phyloP scores from a whole-genome alignment of 2,113 vertebrate species.

The Platysternon megacephalum region DNA sequence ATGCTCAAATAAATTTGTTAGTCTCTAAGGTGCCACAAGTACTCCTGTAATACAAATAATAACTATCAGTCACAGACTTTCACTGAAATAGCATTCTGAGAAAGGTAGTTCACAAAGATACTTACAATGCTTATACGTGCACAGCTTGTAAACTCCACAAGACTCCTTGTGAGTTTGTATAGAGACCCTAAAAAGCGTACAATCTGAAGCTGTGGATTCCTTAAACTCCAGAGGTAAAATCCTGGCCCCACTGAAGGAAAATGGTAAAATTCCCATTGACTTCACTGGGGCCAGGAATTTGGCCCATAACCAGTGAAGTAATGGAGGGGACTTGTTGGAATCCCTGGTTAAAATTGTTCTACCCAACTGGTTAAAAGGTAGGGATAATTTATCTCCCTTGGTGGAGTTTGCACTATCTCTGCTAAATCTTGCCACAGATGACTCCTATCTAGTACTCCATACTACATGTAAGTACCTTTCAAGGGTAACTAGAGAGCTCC shows the following conservation, averaged over 20 bases:
- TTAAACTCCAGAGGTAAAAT: not conserved
- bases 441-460: not conserved
- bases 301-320: not conserved
- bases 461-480: not conserved
- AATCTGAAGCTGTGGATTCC: not conserved
- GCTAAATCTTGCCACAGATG: not conserved
- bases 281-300: not conserved
- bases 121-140: not conserved
- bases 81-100: not conserved
- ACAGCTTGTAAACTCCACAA: not conserved
- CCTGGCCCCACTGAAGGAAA: fast-evolving
- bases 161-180: not conserved
- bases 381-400: not conserved
- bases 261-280: not conserved
- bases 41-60: not conserved
- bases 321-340: not conserved
- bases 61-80: not conserved
- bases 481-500: not conserved
- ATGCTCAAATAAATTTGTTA: too few relatives aligned
- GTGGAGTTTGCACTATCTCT: not conserved
- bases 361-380: not conserved
- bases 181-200: not conserved
- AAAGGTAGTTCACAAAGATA: not conserved
- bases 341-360: not conserved
- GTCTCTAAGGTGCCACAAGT: too few relatives aligned